A percentile compares a stretch with the other conserved stretches of the same genome.
Conservation (phyloP, 92 coral and sea anemone species). For the Bergia puertoricense region DNA sequence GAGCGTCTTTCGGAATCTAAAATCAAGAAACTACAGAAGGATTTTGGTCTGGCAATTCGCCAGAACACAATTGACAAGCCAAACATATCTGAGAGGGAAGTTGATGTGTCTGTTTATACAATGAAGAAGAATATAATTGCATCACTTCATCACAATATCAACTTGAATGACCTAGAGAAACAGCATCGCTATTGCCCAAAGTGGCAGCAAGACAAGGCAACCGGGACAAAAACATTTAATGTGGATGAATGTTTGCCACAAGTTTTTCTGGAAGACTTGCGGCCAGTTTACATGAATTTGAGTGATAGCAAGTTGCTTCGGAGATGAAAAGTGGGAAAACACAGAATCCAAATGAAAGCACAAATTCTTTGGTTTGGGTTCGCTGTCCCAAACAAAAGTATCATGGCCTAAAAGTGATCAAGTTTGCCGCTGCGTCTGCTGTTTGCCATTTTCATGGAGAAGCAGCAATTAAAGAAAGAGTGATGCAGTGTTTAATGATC, state of each 20-base stretch:
- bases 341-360: slow-evolving; percentile 48
- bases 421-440: slow-evolving; percentile 50
- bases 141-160: slow-evolving; percentile 48
- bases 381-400: slow-evolving; percentile 48
- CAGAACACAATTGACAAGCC: slow-evolving; percentile 40
- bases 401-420: slow-evolving; percentile 40
- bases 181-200: slow-evolving; percentile 53
- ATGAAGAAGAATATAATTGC: slow-evolving; percentile 56
- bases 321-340: slow-evolving; percentile 48
- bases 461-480: slow-evolving; percentile 43
- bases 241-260: slow-evolving; percentile 42
- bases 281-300: slow-evolving; percentile 37
- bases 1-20: slow-evolving; percentile 46
- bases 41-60: slow-evolving; percentile 55
- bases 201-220: slow-evolving; percentile 49
- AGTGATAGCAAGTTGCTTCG: slow-evolving; percentile 42
- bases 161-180: slow-evolving; percentile 28
- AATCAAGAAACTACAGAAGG: slow-evolving; percentile 47
- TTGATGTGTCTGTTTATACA: slow-evolving; percentile 49
- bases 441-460: slow-evolving; percentile 55
- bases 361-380: slow-evolving; percentile 47
- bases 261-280: slow-evolving; percentile 45
- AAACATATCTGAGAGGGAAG: slow-evolving; percentile 52
- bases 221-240: slow-evolving; percentile 38
- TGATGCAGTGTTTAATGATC: slow-evolving; percentile 41